Evolutionary conservation across 2,797 vertebrate species (phyloP).

Genomic region (Momotus momota): DNA sequence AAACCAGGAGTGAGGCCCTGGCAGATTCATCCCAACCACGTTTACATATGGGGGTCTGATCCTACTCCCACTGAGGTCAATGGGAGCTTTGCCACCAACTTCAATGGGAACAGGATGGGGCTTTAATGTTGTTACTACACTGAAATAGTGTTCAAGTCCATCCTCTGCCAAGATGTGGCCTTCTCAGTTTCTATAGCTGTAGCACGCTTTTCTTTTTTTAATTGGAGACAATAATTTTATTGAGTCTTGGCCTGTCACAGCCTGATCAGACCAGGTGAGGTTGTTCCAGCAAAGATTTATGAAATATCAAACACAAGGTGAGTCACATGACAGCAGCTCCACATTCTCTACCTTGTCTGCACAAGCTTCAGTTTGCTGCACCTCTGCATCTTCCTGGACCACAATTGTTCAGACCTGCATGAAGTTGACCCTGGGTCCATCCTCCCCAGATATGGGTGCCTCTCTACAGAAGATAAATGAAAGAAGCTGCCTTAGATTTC

Average conservation of each 20-base stretch:
- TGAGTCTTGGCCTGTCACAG: background rate
- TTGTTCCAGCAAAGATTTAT: background rate
- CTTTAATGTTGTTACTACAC: background rate
- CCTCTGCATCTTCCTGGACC: background rate
- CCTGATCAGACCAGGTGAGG: background rate
- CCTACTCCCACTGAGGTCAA: background rate
- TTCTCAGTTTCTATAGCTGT: background rate
- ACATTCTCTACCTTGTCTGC: background rate
- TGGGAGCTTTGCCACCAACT: constrained; percentile 21
- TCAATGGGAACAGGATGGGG: background rate
- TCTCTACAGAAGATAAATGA: background rate
- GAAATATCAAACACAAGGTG: background rate
- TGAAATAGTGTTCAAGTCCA: background rate
- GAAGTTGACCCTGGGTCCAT: background rate
- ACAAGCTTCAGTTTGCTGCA: background rate
- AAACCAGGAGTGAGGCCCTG: background rate
- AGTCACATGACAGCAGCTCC: background rate
- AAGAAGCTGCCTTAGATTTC: background rate
- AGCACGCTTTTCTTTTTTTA: background rate
- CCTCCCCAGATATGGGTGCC: background rate
- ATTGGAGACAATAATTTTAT: constrained; percentile 12
- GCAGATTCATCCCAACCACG: background rate
- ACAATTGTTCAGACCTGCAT: background rate
- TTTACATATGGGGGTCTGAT: background rate
- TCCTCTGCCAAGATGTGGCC: background rate